Evolutionary conservation across 1,140 invertebrate species (phyloP).

Genomic region (Aphis craccivora): DNA sequence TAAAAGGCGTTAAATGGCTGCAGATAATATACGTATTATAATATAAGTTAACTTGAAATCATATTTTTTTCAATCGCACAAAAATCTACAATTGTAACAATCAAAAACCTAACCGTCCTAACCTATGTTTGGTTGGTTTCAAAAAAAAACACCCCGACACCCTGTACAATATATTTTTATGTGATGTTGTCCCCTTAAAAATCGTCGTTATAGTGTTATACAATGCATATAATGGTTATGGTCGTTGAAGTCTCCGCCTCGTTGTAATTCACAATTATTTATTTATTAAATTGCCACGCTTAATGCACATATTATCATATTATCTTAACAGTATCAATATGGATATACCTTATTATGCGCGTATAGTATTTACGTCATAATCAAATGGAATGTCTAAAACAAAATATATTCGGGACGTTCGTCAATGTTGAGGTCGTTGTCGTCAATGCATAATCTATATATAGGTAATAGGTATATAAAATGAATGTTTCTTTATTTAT

Average conservation of each 20-base stretch:
- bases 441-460: background rate
- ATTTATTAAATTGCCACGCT: background rate
- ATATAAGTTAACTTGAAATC: no score
- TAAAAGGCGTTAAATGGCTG: background rate
- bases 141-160: background rate
- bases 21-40: no score
- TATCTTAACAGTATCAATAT: background rate
- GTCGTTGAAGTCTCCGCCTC: background rate
- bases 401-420: background rate
- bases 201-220: no score
- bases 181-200: background rate
- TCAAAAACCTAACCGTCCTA: background rate
- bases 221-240: background rate
- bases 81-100: background rate
- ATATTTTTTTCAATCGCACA: background rate
- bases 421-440: background rate
- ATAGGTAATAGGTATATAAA: no score
- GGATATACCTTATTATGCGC: background rate
- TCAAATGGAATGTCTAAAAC: background rate
- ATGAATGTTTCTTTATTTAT: background rate
- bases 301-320: background rate
- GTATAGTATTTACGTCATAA: background rate
- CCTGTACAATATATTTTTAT: background rate
- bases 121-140: background rate
- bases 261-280: background rate